Base-by-base conservation (phyloP, 2,113 vertebrate species). In the Cygnus atratus region DNA sequence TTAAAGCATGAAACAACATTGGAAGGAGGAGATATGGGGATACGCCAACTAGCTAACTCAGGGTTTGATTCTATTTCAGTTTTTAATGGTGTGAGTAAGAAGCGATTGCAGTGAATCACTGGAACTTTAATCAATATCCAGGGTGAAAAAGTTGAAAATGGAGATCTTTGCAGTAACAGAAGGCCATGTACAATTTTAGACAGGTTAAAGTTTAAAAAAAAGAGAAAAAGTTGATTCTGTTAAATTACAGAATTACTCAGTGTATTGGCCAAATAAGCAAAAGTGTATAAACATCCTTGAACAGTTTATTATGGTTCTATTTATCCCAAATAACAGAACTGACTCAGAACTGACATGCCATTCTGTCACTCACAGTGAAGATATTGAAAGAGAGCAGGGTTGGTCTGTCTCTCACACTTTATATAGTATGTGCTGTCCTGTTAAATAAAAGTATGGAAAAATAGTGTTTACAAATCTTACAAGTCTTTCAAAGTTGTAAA, bases 61-160 rank as follows among this genome's bases (percentile, higher is more conserved):
- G 72, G 3, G 14, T 44, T 26, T 33, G 37, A 74, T 63, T 74
- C 18, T 73, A 11, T 68, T 86, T 74, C 72, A 81, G 0, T 74
- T 93, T 86, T 71, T 62, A 84, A 74, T 37, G 16, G 16, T 63
- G 50, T 46, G 65, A 92, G 39, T 44, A 85, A 73, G 21, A 10
- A 90, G 44, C 7, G 20, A 79, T 54, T 58, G 29, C 35, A 65
- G 2, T 70, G 82, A 85, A 22, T 77, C 25, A 28, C 35, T 31
- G 19, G 35, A 96, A 83, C 71, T 85, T 91, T 66, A 89, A 55
- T 91, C 90, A 68, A 82, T 87, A 95, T 10, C 18, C n/a, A 90
- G 63, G 11, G 83, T 46, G 73, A 95, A 80, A n/a, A 20, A 78
- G 65, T 90, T 29, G 31, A 66, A 90, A 95, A 91, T 44, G 9